Conservation (phyloP, 2,113 vertebrate species). For the Damaliscus lunatus region DNA sequence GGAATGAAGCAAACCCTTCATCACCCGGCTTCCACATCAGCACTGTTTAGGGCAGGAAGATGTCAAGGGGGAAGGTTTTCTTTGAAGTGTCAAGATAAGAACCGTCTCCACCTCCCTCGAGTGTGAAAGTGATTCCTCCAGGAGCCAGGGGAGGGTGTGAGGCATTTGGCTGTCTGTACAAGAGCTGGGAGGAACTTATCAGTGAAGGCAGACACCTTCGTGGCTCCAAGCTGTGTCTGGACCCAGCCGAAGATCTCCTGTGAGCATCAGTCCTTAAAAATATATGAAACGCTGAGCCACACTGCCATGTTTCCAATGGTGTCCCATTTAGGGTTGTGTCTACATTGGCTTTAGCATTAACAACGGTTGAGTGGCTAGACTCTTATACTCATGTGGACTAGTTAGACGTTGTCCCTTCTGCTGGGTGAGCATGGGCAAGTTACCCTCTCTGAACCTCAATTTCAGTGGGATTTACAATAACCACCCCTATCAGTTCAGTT, state of each 20-base stretch:
- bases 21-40: slow-evolving; percentile 54
- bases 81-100: slow-evolving; percentile 82
- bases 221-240: slow-evolving; percentile 51
- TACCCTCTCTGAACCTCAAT: not conserved
- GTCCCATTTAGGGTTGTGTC: not conserved
- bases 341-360: not conserved
- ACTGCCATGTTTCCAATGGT: fast-evolving
- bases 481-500: too few species aligned
- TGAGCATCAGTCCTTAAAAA: not conserved
- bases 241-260: not conserved
- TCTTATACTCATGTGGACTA: not conserved
- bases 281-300: not conserved
- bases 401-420: not conserved
- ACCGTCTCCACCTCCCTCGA: not conserved
- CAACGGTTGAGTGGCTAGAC: not conserved
- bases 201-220: not conserved
- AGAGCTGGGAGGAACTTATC: not conserved
- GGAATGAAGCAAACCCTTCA: slow-evolving; percentile 42
- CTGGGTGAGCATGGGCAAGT: not conserved
- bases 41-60: slow-evolving; percentile 54
- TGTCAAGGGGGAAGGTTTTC: slow-evolving; percentile 66
- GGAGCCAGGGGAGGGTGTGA: not conserved
- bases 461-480: not conserved
- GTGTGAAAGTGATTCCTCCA: slow-evolving; percentile 52
- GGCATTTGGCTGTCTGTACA: not conserved